A percentile compares a stretch with the other conserved stretches of the same genome.
Evolutionary conservation across 2,888 invertebrate genomes (phyloP).

Genomic region (Xylophagus ater): DNA sequence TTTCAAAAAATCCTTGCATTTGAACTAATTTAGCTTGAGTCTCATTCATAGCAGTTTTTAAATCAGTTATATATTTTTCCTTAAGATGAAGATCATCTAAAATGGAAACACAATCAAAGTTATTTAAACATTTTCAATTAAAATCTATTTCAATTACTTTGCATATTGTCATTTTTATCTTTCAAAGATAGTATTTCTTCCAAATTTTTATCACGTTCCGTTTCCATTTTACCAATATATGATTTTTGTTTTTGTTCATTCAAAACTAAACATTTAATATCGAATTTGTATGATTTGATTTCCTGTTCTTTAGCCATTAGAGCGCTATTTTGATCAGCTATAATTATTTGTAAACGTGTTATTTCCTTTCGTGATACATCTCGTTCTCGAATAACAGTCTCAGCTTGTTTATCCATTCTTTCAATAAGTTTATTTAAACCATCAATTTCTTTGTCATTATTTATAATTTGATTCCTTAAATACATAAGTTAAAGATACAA

Average conservation of each 20-base stretch:
- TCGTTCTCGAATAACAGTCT: slow-evolving; percentile 31
- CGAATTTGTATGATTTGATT: slow-evolving; percentile 31
- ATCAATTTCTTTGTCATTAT: slow-evolving; percentile 14
- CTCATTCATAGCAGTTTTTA: slow-evolving; percentile 33
- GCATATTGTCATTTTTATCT: slow-evolving; percentile 31
- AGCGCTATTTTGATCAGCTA: slow-evolving; percentile 12
- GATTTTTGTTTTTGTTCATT: slow-evolving; percentile 29
- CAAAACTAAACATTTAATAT: slow-evolving; percentile 25
- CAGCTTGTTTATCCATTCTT: slow-evolving; percentile 29
- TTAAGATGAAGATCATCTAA: slow-evolving; percentile 34
- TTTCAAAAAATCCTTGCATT: no score
- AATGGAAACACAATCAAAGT: neutral
- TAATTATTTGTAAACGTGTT: slow-evolving; percentile 3
- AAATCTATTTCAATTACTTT: slow-evolving; percentile 23
- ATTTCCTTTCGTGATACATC: slow-evolving; percentile 32
- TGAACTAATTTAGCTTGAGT: no score
- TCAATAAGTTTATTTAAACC: slow-evolving; percentile 16
- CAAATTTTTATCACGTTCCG: slow-evolving; percentile 31
- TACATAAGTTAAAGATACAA: slow-evolving; percentile 5
- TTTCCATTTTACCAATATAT: slow-evolving; percentile 26
- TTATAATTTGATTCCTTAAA: slow-evolving; percentile 10
- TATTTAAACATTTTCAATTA: neutral
- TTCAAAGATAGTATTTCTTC: slow-evolving; percentile 34
- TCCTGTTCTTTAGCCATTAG: slow-evolving; percentile 32
- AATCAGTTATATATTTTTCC: slow-evolving; percentile 32